These are phyloP conservation scores for Labrus mixtus DNA, from an alignment of 2,113 vertebrate species.

Conservation along the genomic window DNA sequence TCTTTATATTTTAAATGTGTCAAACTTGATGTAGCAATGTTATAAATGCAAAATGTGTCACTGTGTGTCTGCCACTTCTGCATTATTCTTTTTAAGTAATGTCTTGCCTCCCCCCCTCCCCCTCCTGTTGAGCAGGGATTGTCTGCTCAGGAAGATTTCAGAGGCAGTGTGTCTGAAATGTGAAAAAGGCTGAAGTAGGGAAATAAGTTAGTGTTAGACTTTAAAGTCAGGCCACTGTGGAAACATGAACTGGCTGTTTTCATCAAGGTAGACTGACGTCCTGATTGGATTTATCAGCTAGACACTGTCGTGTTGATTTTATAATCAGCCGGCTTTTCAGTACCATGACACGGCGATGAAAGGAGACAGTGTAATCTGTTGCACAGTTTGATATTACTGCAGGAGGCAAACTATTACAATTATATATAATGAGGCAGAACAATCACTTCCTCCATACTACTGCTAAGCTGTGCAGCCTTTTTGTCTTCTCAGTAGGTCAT, in stretches of 20 bases:
- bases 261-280: conserved; percentile 22
- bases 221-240: conserved; percentile 60
- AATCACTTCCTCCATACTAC: conserved; percentile 31
- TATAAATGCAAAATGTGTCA: too few species aligned
- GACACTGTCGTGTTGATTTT: conserved; percentile 30
- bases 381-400: conserved; percentile 6
- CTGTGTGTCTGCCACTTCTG: too few species aligned
- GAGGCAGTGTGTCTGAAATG: too few species aligned
- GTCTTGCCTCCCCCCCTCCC: too few species aligned
- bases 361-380: conserved; percentile 19
- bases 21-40: too few species aligned
- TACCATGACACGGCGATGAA: conserved; percentile 1
- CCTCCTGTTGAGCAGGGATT: too few species aligned
- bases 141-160: too few species aligned
- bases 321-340: background rate
- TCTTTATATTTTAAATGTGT: too few species aligned
- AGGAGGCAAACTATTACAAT: conserved; percentile 39
- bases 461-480: background rate
- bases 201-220: too few species aligned
- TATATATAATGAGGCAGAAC: conserved; percentile 38
- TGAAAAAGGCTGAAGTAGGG: too few species aligned
- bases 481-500: conserved; percentile 20
- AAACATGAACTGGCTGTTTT: background rate
- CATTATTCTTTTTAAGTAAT: too few species aligned
- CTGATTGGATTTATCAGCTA: conserved; percentile 21